Evolutionary conservation across 2,797 vertebrate species (phyloP), one percentile per base, ranked within the genome.

Genomic region (Pterois miles): DNA sequence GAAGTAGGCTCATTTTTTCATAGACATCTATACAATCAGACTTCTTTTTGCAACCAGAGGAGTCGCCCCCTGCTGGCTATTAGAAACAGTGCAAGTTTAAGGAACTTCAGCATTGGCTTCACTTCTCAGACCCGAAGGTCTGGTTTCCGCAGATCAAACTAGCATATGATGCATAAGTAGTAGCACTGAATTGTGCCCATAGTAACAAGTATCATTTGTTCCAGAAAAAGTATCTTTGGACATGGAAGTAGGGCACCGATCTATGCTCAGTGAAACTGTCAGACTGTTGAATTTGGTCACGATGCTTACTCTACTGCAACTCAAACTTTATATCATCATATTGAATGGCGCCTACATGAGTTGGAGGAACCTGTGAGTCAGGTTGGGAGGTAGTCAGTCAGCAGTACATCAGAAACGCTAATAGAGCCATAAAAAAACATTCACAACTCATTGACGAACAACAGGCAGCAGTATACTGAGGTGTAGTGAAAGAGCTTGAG

Each of bases 351-450:
- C 54, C 73, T 63, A 50, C 53, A 27, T n/a, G 20, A 36, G 25
- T n/a, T 29, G 56, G 46, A 59, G 23, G 71, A 81, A 65, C 46
- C 34, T 40, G 25, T 76, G 71, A 81, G 58, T 80, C 73, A 82
- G 9, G 12, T 23, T 60, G 23, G 33, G 67, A 76, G 65, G 73
- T 80, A 74, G 38, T 54, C 6, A 13, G 38, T 54, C 7, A 13
- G 59, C 65, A 59, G 65, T 63, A 58, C 62, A 65, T 53, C n/a
- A 73, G 22, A 79, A 74, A 81, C 8, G 2, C 46, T 22, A 18
- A 46, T 54, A 12, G 52, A 71, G 27, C 59, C 27, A 69, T 33
- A 67, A 27, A 54, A 54, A 36, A 33, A 46, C 48, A 62, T 23
- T 66, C 22, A 65, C 60, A 40, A 34, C 56, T 56, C 34, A 25